phyloP scores from a whole-genome alignment of 2,797 vertebrate genomes.

The Antrozous pallidus region DNA sequence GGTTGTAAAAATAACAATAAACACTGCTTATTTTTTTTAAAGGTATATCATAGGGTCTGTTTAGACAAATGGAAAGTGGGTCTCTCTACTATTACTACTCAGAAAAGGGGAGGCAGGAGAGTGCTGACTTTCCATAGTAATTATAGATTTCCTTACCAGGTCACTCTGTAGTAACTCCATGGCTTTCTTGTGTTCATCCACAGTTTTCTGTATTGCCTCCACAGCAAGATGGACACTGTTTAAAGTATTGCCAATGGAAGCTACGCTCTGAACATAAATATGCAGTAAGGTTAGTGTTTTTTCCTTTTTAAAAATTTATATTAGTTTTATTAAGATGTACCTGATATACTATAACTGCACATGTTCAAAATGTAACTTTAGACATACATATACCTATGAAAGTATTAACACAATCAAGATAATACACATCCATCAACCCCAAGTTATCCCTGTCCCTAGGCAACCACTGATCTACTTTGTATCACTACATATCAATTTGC shows the following conservation, averaged over 20 bases:
- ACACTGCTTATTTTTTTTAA: conserved; percentile 1
- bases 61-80: background rate
- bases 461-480: conserved; percentile 2
- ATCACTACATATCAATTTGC: background rate
- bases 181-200: conserved; percentile 90
- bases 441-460: background rate
- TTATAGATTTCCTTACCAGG: conserved; percentile 79
- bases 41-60: background rate
- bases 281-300: background rate
- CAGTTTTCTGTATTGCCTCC: conserved; percentile 88
- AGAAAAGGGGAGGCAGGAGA: background rate
- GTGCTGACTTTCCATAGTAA: background rate
- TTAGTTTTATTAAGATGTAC: conserved; percentile 14
- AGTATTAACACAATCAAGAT: background rate
- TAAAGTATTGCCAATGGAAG: conserved; percentile 94
- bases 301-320: background rate
- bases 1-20: background rate
- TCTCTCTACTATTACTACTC: background rate
- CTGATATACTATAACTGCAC: background rate
- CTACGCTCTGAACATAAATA: conserved; percentile 89
- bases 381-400: background rate
- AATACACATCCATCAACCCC: background rate
- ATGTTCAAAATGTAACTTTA: conserved; percentile 38
- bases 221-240: conserved; percentile 96
- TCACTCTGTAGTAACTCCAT: conserved; percentile 82